phyloP scores from a whole-genome alignment of 2,888 invertebrate species.

The Serrognathus titanus region DNA sequence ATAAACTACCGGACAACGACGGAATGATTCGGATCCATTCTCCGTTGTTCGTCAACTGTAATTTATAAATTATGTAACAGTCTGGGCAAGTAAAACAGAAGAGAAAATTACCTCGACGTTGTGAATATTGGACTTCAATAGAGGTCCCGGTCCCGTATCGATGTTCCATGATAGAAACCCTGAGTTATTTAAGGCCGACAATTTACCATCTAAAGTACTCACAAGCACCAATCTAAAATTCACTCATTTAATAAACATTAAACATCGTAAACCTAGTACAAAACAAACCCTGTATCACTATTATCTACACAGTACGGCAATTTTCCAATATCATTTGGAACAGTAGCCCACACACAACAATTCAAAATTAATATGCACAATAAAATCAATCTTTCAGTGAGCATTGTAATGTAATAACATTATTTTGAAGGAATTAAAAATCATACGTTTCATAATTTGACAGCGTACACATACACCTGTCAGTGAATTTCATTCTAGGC shows the following conservation, averaged over 20 bases:
- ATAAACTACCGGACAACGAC: slow-evolving; percentile 85
- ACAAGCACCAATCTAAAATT: slow-evolving; percentile 70
- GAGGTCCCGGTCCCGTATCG: slow-evolving; percentile 68
- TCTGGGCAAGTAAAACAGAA: neutral
- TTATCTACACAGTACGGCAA: slow-evolving; percentile 23
- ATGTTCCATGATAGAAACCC: slow-evolving; percentile 76
- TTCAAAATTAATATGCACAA: slow-evolving; percentile 6
- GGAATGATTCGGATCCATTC: slow-evolving; percentile 89
- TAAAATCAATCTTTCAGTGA: neutral
- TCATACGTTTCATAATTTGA: no score
- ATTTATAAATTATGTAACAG: neutral
- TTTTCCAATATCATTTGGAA: slow-evolving; percentile 18
- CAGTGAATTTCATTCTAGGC: no score
- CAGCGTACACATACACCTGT: no score
- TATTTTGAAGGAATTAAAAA: neutral
- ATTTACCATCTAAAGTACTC: slow-evolving; percentile 85
- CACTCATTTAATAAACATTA: neutral
- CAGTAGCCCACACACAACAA: slow-evolving; percentile 7
- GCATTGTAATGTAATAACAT: neutral
- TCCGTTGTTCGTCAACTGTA: slow-evolving; percentile 71
- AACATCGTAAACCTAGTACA: neutral
- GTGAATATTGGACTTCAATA: slow-evolving; percentile 87
- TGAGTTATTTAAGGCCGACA: slow-evolving; percentile 75
- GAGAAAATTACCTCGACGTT: slow-evolving; percentile 66
- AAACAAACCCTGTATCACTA: slow-evolving; percentile 20